Conservation (phyloP, 2,797 vertebrate genomes). For the Anguilla marmorata region DNA sequence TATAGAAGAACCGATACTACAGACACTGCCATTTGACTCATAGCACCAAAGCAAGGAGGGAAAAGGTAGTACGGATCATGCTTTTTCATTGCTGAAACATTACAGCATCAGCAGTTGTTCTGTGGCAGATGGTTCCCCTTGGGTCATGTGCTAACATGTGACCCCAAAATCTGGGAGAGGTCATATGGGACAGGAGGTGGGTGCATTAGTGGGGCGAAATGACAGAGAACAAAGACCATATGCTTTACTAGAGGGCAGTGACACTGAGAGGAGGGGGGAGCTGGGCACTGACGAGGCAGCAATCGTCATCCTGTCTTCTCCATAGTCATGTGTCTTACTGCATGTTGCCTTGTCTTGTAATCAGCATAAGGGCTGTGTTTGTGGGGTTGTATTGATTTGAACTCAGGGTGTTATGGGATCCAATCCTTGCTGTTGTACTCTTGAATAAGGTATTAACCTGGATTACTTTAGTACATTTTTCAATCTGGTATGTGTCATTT, state of each 20-base stretch:
- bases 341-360: neutral
- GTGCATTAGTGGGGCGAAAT: neutral
- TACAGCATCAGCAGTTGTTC: conserved; percentile 3
- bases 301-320: neutral
- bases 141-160: conserved; percentile 10
- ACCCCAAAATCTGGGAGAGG: conserved; percentile 12
- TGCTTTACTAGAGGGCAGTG: neutral
- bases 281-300: neutral
- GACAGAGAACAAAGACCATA: neutral
- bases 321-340: neutral
- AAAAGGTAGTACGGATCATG: neutral
- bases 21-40: neutral
- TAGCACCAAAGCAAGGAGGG: neutral
- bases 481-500: neutral
- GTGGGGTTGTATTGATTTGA: neutral
- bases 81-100: neutral
- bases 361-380: neutral
- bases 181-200: conserved; percentile 1
- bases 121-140: conserved; percentile 8
- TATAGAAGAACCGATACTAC: neutral
- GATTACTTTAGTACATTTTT: neutral
- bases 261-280: neutral
- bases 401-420: neutral
- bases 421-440: neutral
- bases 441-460: neutral